Evolutionary conservation across 1,140 invertebrate genomes (phyloP).

Genomic region (Radopholus similis): DNA sequence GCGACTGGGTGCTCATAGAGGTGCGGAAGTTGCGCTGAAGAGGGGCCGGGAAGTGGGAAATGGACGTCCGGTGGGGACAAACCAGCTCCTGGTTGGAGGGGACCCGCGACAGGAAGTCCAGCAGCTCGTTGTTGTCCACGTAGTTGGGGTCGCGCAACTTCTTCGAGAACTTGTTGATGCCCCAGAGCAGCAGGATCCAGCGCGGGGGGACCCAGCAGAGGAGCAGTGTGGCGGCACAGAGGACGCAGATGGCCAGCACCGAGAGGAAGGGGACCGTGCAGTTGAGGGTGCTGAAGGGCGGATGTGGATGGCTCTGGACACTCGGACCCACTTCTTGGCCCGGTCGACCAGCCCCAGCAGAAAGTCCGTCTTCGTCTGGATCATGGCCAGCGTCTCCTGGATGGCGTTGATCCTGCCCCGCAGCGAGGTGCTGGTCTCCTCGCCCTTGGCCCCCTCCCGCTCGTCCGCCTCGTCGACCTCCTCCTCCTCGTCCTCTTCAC

Average conservation of each 20-base stretch:
- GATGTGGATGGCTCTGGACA: not conserved
- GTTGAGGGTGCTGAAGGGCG: slow-evolving; percentile 78
- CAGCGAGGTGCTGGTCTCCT: slow-evolving; percentile 26
- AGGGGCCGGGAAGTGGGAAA: too few relatives aligned
- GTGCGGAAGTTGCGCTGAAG: too few relatives aligned
- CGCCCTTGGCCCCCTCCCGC: not conserved
- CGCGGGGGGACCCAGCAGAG: slow-evolving; percentile 85
- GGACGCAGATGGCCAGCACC: slow-evolving; percentile 74
- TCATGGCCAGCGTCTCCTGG: slow-evolving; percentile 46
- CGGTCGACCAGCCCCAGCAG: slow-evolving; percentile 50
- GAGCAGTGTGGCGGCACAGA: slow-evolving; percentile 66
- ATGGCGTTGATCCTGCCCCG: slow-evolving; percentile 32
- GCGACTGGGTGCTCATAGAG: too few relatives aligned
- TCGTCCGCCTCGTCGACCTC: slow-evolving; percentile 6
- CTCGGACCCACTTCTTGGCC: slow-evolving; percentile 48
- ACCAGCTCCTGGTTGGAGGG: slow-evolving; percentile 85
- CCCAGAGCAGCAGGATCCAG: slow-evolving; percentile 89
- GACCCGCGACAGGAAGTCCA: slow-evolving; percentile 89
- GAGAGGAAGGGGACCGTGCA: slow-evolving; percentile 94
- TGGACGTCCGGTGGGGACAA: too few relatives aligned
- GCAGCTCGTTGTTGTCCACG: slow-evolving; percentile 91
- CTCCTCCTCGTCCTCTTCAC: slow-evolving; percentile 5
- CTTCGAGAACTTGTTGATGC: slow-evolving; percentile 91
- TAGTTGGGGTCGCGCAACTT: slow-evolving; percentile 86
- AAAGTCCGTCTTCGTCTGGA: slow-evolving; percentile 48